Evolutionary conservation across 2,888 invertebrate genomes (phyloP), one percentile per base, ranked within the genome.

Genomic region (Odontocolon sp.): DNA sequence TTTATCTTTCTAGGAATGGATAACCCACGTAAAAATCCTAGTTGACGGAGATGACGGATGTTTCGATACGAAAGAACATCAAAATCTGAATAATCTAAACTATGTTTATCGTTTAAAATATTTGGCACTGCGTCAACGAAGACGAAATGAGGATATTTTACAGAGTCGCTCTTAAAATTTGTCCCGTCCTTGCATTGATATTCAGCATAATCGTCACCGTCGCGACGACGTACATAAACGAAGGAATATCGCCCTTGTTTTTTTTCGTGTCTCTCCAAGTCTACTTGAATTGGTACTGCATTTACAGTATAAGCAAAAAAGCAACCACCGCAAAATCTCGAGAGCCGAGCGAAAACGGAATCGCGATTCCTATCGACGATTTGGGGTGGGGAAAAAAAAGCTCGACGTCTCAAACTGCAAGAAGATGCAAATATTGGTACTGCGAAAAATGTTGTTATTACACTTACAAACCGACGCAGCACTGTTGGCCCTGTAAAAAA

Each of bases 271-370:
- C 83, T 2, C 42, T 83, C 11, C 87, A 88, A 77, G 86, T 85
- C 9, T 88, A 87, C 16, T 66, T 88, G 2, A 88, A 88, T 47
- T 88, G 88, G 88, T 88, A 87, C 21, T 84, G 85, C 0, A 82
- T 87, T 11, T 86, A 79, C 21, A 81, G 67, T 23, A 87, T 86
- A 50, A 83, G 86, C 47, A 77, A 38, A 16, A 84, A 80, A 21
- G 80, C 80, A 1, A 73, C 69, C n/a, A 83, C 80, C 21, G 78
- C 83, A 66, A 78, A 67, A 40, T 64, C 81, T 2, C 61, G 57
- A 5, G 54, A 80, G 23, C 26, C 16, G 36, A 56, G 61, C 3
- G 54, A 64, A 31, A 72, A 78, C 23, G 67, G 80, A 52, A 68
- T 42, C 0, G 47, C 57, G 3, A 77, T 79, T 56, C 59, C 70